phyloP scores from a whole-genome alignment of 2,113 vertebrate species.

The Fregata magnificens region DNA sequence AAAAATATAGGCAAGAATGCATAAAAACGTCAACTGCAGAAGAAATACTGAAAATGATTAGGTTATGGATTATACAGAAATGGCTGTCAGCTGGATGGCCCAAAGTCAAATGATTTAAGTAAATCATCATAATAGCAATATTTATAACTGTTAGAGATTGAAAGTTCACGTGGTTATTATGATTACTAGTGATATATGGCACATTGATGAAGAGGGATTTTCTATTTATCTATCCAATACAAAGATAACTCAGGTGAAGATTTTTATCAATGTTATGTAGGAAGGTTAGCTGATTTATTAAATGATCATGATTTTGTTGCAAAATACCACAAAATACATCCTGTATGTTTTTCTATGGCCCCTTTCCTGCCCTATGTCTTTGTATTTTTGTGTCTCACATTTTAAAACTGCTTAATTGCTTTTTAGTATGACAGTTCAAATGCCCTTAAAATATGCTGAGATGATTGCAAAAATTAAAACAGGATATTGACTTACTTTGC shows the following conservation, averaged over 20 bases:
- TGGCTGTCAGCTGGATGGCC: background rate
- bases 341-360: background rate
- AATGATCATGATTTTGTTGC: background rate
- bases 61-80: background rate
- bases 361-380: background rate
- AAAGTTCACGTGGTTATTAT: background rate
- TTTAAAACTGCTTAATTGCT: background rate
- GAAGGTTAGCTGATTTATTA: background rate
- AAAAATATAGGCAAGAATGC: background rate
- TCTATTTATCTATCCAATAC: background rate
- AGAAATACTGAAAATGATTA: background rate
- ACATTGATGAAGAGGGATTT: background rate
- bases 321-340: background rate
- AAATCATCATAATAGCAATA: background rate
- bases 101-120: background rate
- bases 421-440: background rate
- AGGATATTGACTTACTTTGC: background rate
- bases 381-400: background rate
- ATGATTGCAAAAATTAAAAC: background rate
- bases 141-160: background rate
- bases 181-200: background rate
- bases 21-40: background rate
- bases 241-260: background rate
- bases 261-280: background rate
- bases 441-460: background rate